Evolutionary conservation across 2,797 vertebrate genomes (phyloP).

Genomic region (Pipistrellus kuhlii): DNA sequence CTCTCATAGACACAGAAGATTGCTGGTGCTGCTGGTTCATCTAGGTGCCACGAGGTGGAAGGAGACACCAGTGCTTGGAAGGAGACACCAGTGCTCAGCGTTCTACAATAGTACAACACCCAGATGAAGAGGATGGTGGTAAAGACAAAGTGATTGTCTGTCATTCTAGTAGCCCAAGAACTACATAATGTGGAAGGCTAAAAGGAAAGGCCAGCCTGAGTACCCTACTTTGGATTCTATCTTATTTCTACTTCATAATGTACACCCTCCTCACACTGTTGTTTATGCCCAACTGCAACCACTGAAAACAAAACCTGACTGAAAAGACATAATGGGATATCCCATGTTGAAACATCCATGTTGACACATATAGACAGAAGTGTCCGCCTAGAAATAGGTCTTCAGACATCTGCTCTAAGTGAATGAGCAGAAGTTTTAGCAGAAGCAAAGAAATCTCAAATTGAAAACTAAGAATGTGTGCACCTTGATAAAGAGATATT

Average conservation of each 20-base stretch:
- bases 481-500: conserved; percentile 91
- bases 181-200: neutral
- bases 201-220: conserved; percentile 83
- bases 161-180: neutral
- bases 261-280: conserved; percentile 92
- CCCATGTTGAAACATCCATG: conserved; percentile 94
- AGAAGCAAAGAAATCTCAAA: conserved; percentile 93
- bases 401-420: conserved; percentile 93
- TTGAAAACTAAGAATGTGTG: conserved; percentile 88
- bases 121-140: neutral
- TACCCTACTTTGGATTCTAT: conserved; percentile 95
- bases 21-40: neutral
- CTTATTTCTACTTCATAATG: conserved; percentile 95
- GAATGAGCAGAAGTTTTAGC: conserved; percentile 93
- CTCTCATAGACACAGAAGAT: rapidly evolving
- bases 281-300: neutral
- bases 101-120: neutral
- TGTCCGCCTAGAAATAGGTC: conserved; percentile 93
- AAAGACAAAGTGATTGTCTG: neutral
- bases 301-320: conserved; percentile 94
- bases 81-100: no score
- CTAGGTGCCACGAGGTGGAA: rapidly evolving
- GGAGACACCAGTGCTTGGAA: no score
- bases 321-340: conserved; percentile 93
- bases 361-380: conserved; percentile 94